These are phyloP conservation scores for Chelonoidis abingdonii DNA, from an alignment of 2,113 vertebrate genomes.

Conservation along the genomic window DNA sequence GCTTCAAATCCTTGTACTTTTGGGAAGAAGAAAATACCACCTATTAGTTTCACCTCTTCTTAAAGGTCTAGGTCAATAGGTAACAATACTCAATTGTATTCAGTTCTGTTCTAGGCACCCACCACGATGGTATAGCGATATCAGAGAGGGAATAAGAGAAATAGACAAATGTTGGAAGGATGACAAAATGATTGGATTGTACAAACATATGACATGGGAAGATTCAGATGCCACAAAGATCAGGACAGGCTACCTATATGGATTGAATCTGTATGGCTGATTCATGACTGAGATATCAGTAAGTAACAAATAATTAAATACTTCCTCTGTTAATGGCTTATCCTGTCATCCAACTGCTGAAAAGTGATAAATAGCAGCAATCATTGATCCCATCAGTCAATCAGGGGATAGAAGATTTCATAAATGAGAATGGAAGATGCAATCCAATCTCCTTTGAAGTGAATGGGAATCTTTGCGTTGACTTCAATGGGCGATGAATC, in stretches of 20 bases:
- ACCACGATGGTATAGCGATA: neutral
- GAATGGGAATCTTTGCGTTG: neutral
- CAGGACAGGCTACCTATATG: neutral
- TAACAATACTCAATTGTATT: fast-evolving
- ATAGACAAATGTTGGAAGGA: neutral
- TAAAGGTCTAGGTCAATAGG: neutral
- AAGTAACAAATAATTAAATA: constrained; percentile 54
- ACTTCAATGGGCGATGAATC: neutral
- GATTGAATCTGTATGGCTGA: constrained; percentile 54
- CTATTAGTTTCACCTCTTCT: neutral
- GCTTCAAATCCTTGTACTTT: neutral
- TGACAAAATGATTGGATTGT: neutral
- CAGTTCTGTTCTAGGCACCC: neutral
- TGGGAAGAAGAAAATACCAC: fast-evolving
- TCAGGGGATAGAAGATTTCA: neutral
- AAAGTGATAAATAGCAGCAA: neutral
- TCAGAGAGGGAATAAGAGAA: neutral
- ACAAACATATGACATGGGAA: neutral
- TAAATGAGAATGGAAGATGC: neutral
- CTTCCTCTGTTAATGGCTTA: neutral
- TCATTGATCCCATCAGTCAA: neutral
- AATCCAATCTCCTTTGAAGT: neutral
- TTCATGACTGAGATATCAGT: constrained; percentile 49
- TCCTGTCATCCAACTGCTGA: neutral
- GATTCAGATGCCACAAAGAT: neutral